A percentile compares a stretch with the other conserved stretches of the same genome.
Conservation (phyloP, 35 echinoderm and acorn worm genomes). For the Ophioderma brevispina region DNA sequence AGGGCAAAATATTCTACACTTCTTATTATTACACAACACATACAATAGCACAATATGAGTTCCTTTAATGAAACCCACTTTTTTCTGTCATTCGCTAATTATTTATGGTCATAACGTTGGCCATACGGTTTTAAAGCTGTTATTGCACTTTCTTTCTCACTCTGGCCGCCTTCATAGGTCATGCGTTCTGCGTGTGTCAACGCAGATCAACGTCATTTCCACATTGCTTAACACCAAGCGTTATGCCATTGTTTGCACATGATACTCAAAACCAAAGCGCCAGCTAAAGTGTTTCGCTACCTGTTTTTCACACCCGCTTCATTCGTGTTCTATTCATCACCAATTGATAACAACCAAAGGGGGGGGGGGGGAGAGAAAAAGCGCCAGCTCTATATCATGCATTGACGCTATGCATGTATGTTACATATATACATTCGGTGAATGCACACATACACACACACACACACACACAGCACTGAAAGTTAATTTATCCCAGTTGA, state of each 20-base stretch:
- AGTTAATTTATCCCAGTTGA: no score
- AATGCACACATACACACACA: no score
- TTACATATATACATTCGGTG: no score
- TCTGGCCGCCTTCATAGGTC: constrained; percentile 7
- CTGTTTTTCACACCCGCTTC: not conserved
- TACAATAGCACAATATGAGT: not conserved
- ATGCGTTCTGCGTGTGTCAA: not conserved
- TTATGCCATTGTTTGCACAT: constrained; percentile 1
- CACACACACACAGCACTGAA: no score
- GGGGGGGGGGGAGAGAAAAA: no score
- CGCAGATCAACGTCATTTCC: not conserved
- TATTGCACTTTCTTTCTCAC: not conserved
- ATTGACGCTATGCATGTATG: no score
- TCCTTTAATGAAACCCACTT: not conserved
- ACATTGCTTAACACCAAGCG: constrained; percentile 5
- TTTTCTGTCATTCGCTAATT: not conserved
- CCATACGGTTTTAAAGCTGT: not conserved
- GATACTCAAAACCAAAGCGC: not conserved
- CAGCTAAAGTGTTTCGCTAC: not conserved
- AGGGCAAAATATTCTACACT: no score
- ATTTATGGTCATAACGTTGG: constrained; percentile 2
- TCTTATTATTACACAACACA: not conserved
- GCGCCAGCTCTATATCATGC: no score
- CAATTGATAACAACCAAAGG: no score
- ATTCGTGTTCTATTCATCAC: not conserved